These are phyloP conservation scores for Agapornis roseicollis DNA, from an alignment of 2,113 vertebrate genomes.

Conservation along the genomic window DNA sequence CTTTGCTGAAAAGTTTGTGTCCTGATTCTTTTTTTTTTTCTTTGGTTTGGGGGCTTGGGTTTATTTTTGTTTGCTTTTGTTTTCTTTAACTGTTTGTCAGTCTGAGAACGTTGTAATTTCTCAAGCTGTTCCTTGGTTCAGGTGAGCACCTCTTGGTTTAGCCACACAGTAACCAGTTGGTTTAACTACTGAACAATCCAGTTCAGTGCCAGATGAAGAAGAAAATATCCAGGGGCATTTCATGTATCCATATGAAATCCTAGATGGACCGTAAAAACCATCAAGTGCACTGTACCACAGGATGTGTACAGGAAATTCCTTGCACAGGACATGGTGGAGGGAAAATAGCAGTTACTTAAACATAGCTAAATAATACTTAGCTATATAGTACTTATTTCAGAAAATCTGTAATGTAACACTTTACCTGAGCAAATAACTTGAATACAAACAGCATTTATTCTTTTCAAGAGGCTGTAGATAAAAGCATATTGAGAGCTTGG, in stretches of 20 bases:
- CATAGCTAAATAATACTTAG: background rate
- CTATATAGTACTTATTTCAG: background rate
- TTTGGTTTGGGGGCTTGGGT: background rate
- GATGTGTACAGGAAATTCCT: background rate
- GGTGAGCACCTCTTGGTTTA: background rate
- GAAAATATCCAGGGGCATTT: background rate
- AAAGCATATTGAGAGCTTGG: background rate
- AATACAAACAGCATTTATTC: background rate
- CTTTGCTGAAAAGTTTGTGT: background rate
- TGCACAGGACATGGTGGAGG: fast-evolving
- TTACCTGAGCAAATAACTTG: background rate
- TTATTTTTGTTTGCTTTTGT: background rate
- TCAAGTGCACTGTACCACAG: fast-evolving
- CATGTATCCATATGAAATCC: background rate
- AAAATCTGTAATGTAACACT: background rate
- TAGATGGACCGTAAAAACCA: background rate
- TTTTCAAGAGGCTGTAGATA: background rate
- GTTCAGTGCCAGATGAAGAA: background rate
- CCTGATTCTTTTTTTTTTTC: background rate
- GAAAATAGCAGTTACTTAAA: background rate
- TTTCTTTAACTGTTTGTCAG: background rate
- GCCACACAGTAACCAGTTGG: background rate
- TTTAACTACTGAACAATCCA: background rate
- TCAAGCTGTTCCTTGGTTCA: background rate
- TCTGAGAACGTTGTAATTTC: background rate